A percentile compares a stretch with the other conserved stretches of the same genome.
These are phyloP conservation scores for Oreonectes daqikongensis DNA, from an alignment of 2,797 vertebrate species.

Conservation along the genomic window DNA sequence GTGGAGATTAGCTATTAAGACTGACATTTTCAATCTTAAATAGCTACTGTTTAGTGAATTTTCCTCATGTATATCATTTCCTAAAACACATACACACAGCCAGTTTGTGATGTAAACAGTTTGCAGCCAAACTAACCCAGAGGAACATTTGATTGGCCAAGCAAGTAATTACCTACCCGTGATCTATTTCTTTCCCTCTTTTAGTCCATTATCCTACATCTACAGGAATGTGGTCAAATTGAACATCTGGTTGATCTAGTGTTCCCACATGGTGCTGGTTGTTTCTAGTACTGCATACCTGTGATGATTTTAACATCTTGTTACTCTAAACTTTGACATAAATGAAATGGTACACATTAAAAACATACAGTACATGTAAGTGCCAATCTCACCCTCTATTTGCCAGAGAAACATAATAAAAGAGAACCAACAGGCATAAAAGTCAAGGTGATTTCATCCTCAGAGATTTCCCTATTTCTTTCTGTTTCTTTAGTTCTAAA, in stretches of 20 bases:
- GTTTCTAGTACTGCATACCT: neutral
- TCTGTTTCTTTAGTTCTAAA: neutral
- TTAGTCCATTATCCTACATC: neutral
- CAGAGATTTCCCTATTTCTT: neutral
- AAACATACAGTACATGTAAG: no score
- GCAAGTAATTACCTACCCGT: slow-evolving; percentile 74
- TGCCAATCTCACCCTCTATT: no score
- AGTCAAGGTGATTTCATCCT: slow-evolving; percentile 1
- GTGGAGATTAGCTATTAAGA: neutral
- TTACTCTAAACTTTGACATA: no score
- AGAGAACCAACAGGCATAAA: neutral
- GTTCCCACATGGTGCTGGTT: neutral
- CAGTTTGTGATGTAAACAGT: slow-evolving; percentile 33
- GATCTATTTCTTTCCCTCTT: slow-evolving; percentile 43
- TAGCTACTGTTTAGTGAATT: neutral
- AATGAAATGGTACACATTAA: no score
- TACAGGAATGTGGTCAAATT: neutral
- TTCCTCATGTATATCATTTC: neutral
- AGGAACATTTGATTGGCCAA: slow-evolving; percentile 61
- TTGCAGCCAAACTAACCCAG: neutral
- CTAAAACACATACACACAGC: slow-evolving; percentile 17
- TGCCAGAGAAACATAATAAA: neutral
- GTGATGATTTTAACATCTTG: no score
- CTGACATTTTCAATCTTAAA: neutral
- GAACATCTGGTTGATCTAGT: neutral